phyloP scores from a whole-genome alignment of 2,797 vertebrate species.

The Pelobates cultripes region DNA sequence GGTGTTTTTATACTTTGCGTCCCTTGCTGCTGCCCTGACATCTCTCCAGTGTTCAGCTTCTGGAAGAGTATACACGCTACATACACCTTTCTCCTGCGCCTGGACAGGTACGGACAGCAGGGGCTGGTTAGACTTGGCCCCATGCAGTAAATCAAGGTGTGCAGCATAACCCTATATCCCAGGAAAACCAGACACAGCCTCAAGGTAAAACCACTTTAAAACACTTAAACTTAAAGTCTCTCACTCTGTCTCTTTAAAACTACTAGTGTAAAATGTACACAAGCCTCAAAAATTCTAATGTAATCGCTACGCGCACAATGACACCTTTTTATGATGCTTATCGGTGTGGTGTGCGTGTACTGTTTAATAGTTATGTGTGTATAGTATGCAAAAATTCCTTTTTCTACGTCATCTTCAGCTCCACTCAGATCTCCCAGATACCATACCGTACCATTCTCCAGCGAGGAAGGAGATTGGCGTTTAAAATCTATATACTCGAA shows the following conservation, averaged over 20 bases:
- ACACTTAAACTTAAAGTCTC: background rate
- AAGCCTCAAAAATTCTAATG: background rate
- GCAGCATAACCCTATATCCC: background rate
- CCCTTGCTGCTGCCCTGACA: background rate
- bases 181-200: conserved; percentile 22
- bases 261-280: background rate
- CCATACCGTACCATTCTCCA: no score
- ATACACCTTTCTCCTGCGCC: background rate
- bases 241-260: background rate
- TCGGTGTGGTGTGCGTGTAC: no score
- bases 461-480: no score
- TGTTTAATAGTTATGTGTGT: no score
- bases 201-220: conserved; percentile 28
- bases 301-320: no score
- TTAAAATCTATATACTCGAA: no score
- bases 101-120: background rate
- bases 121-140: background rate
- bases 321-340: no score
- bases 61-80: background rate
- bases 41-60: background rate
- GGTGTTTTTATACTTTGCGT: background rate
- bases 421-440: no score
- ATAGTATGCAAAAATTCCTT: background rate
- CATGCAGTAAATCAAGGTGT: background rate
- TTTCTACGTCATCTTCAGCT: background rate